phyloP scores from a whole-genome alignment of 37 sponge, comb jelly and placozoan species.

The Crambe crambe region DNA sequence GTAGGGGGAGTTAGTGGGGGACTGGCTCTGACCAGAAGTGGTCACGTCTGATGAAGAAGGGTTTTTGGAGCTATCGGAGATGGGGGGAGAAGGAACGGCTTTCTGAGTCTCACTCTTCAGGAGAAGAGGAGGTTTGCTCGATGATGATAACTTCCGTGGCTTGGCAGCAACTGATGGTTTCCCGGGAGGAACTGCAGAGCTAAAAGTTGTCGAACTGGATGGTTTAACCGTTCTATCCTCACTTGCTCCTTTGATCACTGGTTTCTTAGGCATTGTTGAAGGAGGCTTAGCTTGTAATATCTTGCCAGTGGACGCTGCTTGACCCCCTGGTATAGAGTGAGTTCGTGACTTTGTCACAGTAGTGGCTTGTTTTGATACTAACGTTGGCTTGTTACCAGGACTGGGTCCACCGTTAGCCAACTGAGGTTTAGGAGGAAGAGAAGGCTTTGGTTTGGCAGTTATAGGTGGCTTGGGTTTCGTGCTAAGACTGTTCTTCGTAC shows the following conservation, averaged over 20 bases:
- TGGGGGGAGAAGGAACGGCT: not conserved
- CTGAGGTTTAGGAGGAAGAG: not conserved
- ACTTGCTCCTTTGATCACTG: not conserved
- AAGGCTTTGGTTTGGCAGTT: conserved; percentile 8
- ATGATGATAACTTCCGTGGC: not conserved
- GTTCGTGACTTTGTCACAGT: not conserved
- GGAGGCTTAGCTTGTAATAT: not conserved
- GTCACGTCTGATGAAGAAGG: conserved; percentile 8
- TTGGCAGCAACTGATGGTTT: not conserved
- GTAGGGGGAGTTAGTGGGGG: conserved; percentile 8
- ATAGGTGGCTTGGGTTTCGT: conserved; percentile 31
- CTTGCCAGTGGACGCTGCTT: not conserved
- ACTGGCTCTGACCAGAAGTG: conserved; percentile 34
- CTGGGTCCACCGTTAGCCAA: not conserved
- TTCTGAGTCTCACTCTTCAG: not conserved
- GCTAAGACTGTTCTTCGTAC: not conserved
- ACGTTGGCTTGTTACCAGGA: not conserved
- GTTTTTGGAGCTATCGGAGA: conserved; percentile 18
- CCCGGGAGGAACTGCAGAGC: not conserved
- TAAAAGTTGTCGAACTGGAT: not conserved
- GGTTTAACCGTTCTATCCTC: not conserved
- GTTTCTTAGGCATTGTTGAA: not conserved
- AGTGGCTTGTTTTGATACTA: too few species aligned
- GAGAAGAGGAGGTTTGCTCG: not conserved
- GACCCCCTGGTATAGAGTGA: not conserved